A percentile compares a stretch with the other conserved stretches of the same genome.
These are phyloP conservation scores for Oophaga sylvatica DNA, from an alignment of 2,797 vertebrate species.

Conservation along the genomic window DNA sequence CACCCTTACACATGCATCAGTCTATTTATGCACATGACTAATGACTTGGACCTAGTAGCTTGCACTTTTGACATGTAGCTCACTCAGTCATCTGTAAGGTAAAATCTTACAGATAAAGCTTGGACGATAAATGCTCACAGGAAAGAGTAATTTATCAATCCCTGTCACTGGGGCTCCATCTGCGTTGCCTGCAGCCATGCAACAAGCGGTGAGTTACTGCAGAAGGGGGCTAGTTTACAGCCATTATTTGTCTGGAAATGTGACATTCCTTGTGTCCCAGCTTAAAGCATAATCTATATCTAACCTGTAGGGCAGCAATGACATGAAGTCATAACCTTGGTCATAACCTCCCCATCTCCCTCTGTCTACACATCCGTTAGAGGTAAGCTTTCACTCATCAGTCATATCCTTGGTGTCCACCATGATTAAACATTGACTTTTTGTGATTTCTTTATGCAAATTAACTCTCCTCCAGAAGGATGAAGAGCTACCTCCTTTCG, in stretches of 20 bases:
- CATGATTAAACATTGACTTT: not conserved
- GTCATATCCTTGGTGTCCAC: not conserved
- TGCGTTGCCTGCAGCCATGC: not conserved
- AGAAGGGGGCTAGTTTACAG: constrained; percentile 2
- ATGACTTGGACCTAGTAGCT: not conserved
- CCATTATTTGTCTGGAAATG: constrained; percentile 21
- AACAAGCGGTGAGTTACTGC: not conserved
- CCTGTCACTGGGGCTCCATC: not conserved
- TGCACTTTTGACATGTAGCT: not conserved
- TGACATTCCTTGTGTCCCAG: not conserved
- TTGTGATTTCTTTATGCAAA: not conserved
- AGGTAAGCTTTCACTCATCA: not conserved
- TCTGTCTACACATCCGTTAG: not conserved
- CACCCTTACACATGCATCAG: no score
- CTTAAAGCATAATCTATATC: not conserved
- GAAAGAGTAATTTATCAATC: not conserved
- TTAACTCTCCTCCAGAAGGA: not conserved
- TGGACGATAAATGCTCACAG: not conserved
- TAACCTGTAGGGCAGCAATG: not conserved
- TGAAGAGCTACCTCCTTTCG: no score
- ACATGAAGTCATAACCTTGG: not conserved
- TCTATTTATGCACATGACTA: not conserved
- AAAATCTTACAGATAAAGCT: not conserved
- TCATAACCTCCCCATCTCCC: not conserved
- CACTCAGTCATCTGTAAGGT: not conserved